These are phyloP conservation scores for Aplysina aerophoba DNA, from an alignment of 37 sponge, comb jelly and placozoan species.

Conservation along the genomic window DNA sequence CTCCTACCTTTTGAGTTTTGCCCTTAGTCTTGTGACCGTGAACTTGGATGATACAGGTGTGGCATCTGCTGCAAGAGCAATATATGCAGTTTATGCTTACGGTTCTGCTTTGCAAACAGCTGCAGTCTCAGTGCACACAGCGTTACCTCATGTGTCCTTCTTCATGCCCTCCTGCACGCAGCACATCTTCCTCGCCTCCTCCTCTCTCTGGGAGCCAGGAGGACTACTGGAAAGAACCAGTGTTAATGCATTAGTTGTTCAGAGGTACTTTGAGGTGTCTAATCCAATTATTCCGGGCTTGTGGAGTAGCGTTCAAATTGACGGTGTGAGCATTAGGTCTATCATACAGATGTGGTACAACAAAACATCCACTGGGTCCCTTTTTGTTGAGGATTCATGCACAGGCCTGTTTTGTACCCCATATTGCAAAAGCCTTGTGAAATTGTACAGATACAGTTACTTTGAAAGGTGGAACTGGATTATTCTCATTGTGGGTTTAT, in stretches of 20 bases:
- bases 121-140: not conserved
- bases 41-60: too few relatives aligned
- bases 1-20: constrained; percentile 48
- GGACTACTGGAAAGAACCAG: not conserved
- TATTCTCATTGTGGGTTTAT: constrained; percentile 19
- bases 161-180: constrained; percentile 77
- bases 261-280: constrained; percentile 27
- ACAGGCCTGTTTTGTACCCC: constrained; percentile 45
- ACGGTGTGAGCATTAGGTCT: constrained; percentile 20
- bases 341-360: constrained; percentile 48
- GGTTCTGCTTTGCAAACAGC: not conserved
- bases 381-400: constrained; percentile 44
- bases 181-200: constrained; percentile 70
- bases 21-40: not conserved
- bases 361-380: not conserved
- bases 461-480: not conserved
- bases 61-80: not conserved
- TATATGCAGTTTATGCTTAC: constrained; percentile 37
- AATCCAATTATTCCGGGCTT: constrained; percentile 42
- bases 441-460: constrained; percentile 1
- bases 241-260: not conserved
- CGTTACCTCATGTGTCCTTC: constrained; percentile 9
- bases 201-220: constrained; percentile 45
- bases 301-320: constrained; percentile 43
- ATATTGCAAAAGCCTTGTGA: constrained; percentile 43